Base-by-base conservation (phyloP, 2,888 invertebrate genomes). In the Pristionchus mayeri region DNA sequence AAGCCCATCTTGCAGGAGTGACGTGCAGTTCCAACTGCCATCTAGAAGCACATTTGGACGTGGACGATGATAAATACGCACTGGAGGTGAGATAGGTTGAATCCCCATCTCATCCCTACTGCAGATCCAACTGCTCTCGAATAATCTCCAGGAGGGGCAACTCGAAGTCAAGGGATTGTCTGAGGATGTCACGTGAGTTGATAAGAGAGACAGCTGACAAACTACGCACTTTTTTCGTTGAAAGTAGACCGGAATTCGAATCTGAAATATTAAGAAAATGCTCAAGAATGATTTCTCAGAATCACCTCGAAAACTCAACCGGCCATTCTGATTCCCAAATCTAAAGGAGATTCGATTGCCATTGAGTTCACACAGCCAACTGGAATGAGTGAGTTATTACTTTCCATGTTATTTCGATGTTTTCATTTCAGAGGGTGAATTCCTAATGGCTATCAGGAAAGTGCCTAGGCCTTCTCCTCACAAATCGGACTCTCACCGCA, bases 361-460 rank as follows among this genome's bases (percentile, higher is more conserved):
- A 63, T 63, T 63, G 63, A 63, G 7, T 63, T 63, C 63, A 63
- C 63, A 6, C 63, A 63, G 21, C 63, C 63, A 16, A 27, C 34
- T 34, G 63, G 34, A 3, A 34, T 63, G 63, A 63, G 63, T 63
- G 34, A 34, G 63, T 16, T 30, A 21, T 9, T 34, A 34, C 16
- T 37, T 30, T 18, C 21, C 30, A 13, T 60, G 7, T 16, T 4
- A n/a, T 7, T 24, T n/a, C 57, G 24, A 57, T 57, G 11, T 57
- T 4, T 24, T 18, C 18, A 34, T 63, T 63, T 37, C 63, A 63
- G 63, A 63, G 6, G 63, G 16, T 0, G 63, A 63, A 63, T 63
- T 63, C 63, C 63, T 63, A 11, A 63, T 63, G 63, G 63, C 63
- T 2, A 63, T 63, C 63, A 63, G 34, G 18, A 63, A 63, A 34